Base-by-base conservation (phyloP, 2,888 invertebrate genomes). In the Cryptocheilus praepositus region DNA sequence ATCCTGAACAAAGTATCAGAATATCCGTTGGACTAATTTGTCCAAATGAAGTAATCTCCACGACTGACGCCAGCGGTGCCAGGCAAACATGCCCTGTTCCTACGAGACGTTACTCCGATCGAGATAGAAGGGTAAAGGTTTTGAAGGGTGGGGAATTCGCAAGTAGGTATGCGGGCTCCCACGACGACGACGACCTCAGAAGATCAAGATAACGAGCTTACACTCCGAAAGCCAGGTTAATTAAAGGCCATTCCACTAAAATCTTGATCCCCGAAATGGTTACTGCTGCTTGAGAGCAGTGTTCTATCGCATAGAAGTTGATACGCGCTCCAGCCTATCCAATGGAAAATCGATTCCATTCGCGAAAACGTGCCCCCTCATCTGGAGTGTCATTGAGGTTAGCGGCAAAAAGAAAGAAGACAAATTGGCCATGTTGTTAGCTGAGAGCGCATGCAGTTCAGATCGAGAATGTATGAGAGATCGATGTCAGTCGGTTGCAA, bases 151-250 rank as follows among this genome's bases (percentile, higher is more conserved):
- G 49, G 36, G 18, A 36, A 55, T 44, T 73, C 62, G 71, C 55
- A 61, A 70, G 70, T 65, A 69, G 72, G 71, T 67, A 73, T 62
- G 55, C 72, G 71, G 67, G 66, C 67, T 68, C 62, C 61, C 53
- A 45, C 67, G 63, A 59, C 70, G 70, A 57, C 21, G 65, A 36
- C 66, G 70, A 67, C 64, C 67, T 73, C 73, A 64, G 67, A 70
- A 81, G 83, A 85, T 86, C 78, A 70, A 84, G 85, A 86, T 85
- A 86, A 85, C 81, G 74, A 79, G 82, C 83, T 83, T 82, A 82
- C 81, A 74, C 72, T 71, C 77, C 72, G 64, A 73, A 79, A 81
- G 83, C 77, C 76, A 73, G 81, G 81, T 85, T 86, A 85, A 86
- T 86, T 86, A 85, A 85, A 82, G 82, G 74, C 77, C 74, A 76